Base-by-base conservation (phyloP, 2,888 invertebrate genomes). In the Drosophila meridionalis region DNA sequence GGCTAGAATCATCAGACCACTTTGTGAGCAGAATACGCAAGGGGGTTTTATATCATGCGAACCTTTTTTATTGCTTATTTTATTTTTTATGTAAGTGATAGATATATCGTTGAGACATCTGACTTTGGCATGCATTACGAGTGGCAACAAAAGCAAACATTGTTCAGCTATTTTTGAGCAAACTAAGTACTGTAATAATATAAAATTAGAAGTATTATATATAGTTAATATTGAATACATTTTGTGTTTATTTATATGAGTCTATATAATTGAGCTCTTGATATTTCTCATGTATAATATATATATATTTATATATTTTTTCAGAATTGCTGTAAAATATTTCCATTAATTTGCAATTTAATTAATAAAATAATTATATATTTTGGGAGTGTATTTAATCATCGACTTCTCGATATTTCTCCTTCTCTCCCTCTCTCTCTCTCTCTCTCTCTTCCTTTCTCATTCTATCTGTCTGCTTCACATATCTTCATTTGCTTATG, bases 401-500 rank as follows among this genome's bases (percentile, higher is more conserved):
- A 12, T 61, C 55, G 38, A 14, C 9, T 59, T 30, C n/a, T 42
- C 45, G 11, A 4, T 5, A 4, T 45, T 14, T 30, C 14, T 28
- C 7, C 30, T 8, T 28, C 7, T 57, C 60, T 36, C 30, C 69
- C 20, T 36, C 42, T 42, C 42, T 42, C 42, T 43, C 48, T 14
- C 14, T 30, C 47, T 30, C 47, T 28, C 7, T 60, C 53, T 36
- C 12, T 14, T 9, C 9, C 20, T 43, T 3, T 20, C 14, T 14
- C 48, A 5, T 9, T 50, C 42, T 20, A 2, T 62, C 59, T 30
- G 30, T 71, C 20, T 34, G 28, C 59, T 72, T 60, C 47, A 47
- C 47, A 68, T 45, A 43, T 55, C 34, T 53, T 76, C 56, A 75
- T 66, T 84, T 75, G 60, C 56, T 60, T 71, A 47, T n/a, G 58